Evolutionary conservation across 2,797 vertebrate species (phyloP), one percentile per base, ranked within the genome.

Genomic region (Thamnophis elegans): DNA sequence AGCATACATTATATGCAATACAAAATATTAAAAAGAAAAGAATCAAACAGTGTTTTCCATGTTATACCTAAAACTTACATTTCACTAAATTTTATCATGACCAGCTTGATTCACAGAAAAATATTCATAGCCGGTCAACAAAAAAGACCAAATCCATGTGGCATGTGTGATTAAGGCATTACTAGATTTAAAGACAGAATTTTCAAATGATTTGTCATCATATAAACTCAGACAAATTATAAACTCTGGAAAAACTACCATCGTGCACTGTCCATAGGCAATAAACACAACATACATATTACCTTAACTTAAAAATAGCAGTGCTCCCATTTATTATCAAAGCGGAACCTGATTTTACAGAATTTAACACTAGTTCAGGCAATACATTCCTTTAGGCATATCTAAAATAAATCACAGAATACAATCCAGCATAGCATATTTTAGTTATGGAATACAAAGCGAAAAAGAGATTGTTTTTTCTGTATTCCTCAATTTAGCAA

Each of bases 331-430:
- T 93, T 95, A 91, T 92, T 47, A 96, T 97, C 2, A 95, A 95
- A 92, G 95, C 92, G 89, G 97, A 97, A 96, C 92, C 94, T 62
- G 96, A 92, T 58, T 98, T 97, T 89, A 97, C 88, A 91, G 97
- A 96, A 95, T 96, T 97, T 95, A 97, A 94, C 96, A 97, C 96
- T 26, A 98, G 96, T 98, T 98, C 94, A 97, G 90, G 97, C 98
- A 98, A 11, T 97, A 97, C 53, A 97, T 93, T 94, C 97, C 98
- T 0, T 97, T 95, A 95, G 98, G 98, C 96, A 98, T 98, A 94
- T 98, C 98, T 98, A 93, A 62, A 90, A 95, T 53, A 93, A 95
- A 92, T 32, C 20, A 90, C 56, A 10, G 56, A 90, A 36, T 58
- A 90, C 51, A 92, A 58, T 55, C 10, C 26, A 56, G 89, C 14